Base-by-base conservation (phyloP, 2,113 vertebrate species). In the Oryzias woworae region DNA sequence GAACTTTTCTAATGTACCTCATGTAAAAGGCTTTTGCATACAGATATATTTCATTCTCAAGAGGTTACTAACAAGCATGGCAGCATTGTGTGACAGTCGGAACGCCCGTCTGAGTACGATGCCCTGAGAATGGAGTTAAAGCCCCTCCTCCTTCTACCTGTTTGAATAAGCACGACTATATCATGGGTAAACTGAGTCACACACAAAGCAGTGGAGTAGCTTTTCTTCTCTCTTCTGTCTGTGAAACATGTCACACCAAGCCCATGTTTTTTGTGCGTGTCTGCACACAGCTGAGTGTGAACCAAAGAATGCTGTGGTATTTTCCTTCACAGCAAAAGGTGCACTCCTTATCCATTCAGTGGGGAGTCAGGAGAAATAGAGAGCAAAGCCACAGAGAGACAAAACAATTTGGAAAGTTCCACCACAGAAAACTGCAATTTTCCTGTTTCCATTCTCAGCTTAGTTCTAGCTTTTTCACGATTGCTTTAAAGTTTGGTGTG, bases 31-130 rank as follows among this genome's bases (percentile, higher is more conserved):
- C 20, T 59, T 73, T 68, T 14, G 6, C 50, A 78, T 43, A 3
- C 16, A 66, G 17, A 60, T 22, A 63, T 51, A 47, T 12, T 49
- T 62, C 66, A 62, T 69, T 65, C 67, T 64, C 44, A 46, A 47
- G 36, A 23, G 56, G 49, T 51, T 66, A 52, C 41, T 60, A 54
- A 65, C 20, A 58, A 53, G 47, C 48, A 23, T 10, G 31, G 18
- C 55, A 63, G 12, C 69, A 69, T 69, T 54, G 31, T 36, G 31
- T 58, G 23, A 63, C 58, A 53, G 58, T 66, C 18, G 54, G 15
- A 55, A 47, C 2, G 18, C 16, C 14, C 14, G 17, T 12, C 26
- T 16, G 18, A 56, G 20, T 36, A 31, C 52, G n/a, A 18, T 28
- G 7, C 36, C 43, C 50, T 13, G 18, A 59, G 41, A 66, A 64